These are phyloP conservation scores for Ectemnius cavifrons DNA, from an alignment of 2,888 invertebrate species.

Conservation along the genomic window DNA sequence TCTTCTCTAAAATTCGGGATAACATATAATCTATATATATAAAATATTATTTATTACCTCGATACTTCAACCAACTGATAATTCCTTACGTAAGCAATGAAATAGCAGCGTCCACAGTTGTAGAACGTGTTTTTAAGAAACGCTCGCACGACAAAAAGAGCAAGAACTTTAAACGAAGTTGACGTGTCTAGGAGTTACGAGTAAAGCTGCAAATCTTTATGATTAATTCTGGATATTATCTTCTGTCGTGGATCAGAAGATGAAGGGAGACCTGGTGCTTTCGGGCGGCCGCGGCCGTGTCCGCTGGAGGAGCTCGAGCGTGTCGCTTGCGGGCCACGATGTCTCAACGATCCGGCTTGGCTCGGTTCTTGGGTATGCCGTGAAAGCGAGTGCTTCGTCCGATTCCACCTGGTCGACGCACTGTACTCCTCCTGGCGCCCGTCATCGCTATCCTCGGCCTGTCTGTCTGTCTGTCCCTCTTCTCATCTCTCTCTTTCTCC, in stretches of 20 bases:
- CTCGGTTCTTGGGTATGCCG: constrained; percentile 45
- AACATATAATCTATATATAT: too few relatives aligned
- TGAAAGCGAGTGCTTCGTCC: constrained; percentile 61
- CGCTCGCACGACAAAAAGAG: too few relatives aligned
- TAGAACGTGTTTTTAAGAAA: too few relatives aligned
- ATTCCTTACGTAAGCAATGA: too few relatives aligned
- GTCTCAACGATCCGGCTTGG: constrained; percentile 66
- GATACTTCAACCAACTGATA: too few relatives aligned
- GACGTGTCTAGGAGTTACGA: too few relatives aligned
- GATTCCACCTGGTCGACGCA: constrained; percentile 39
- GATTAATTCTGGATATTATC: background rate
- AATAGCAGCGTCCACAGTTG: too few relatives aligned
- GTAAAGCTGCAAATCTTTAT: too few relatives aligned
- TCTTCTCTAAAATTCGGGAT: too few relatives aligned
- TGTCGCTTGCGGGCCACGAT: constrained; percentile 61
- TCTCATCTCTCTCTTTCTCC: background rate
- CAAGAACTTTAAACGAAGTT: too few relatives aligned
- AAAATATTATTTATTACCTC: too few relatives aligned
- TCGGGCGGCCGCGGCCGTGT: constrained; percentile 67
- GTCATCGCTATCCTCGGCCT: constrained; percentile 30
- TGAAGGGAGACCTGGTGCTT: constrained; percentile 40
- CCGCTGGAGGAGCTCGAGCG: constrained; percentile 65
- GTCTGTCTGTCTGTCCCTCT: background rate
- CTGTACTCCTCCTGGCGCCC: constrained; percentile 10
- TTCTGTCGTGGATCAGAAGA: constrained; percentile 19